phyloP scores from a whole-genome alignment of 1,140 invertebrate species.

The Anastatus disparis region DNA sequence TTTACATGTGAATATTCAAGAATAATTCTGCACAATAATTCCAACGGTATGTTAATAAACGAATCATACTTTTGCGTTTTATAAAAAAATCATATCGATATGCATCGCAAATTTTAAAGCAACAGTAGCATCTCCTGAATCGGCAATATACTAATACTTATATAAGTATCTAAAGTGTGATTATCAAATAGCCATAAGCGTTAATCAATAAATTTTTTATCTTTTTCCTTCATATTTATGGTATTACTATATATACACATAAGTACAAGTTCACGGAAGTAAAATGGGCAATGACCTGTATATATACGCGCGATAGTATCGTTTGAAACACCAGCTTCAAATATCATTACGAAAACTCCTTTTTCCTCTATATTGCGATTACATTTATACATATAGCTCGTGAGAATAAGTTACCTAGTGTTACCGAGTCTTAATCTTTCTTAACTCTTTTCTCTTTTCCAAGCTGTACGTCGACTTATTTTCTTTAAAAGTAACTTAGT shows the following conservation, averaged over 20 bases:
- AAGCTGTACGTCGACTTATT: slow-evolving; percentile 2
- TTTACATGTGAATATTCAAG: too few species aligned
- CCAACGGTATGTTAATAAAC: slow-evolving; percentile 5
- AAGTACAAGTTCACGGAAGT: neutral
- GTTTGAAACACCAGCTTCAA: too few species aligned
- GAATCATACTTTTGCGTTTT: neutral
- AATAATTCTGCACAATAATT: neutral
- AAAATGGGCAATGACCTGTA: neutral
- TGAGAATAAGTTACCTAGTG: too few species aligned
- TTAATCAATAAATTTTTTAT: too few species aligned
- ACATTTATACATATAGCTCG: neutral
- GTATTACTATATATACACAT: too few species aligned
- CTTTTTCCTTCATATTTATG: too few species aligned
- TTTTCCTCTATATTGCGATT: neutral
- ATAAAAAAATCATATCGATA: neutral
- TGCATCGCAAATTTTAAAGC: too few species aligned
- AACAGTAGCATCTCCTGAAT: neutral
- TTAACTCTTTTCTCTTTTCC: too few species aligned
- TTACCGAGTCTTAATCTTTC: too few species aligned
- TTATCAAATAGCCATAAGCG: slow-evolving; percentile 6
- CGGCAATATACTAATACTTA: too few species aligned
- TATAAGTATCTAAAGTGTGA: slow-evolving; percentile 6
- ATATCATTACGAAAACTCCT: slow-evolving; percentile 20
- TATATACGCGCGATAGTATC: neutral
- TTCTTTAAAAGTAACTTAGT: neutral